These are phyloP conservation scores for Prenolepis imparis DNA, from an alignment of 2,888 invertebrate genomes.

Conservation along the genomic window DNA sequence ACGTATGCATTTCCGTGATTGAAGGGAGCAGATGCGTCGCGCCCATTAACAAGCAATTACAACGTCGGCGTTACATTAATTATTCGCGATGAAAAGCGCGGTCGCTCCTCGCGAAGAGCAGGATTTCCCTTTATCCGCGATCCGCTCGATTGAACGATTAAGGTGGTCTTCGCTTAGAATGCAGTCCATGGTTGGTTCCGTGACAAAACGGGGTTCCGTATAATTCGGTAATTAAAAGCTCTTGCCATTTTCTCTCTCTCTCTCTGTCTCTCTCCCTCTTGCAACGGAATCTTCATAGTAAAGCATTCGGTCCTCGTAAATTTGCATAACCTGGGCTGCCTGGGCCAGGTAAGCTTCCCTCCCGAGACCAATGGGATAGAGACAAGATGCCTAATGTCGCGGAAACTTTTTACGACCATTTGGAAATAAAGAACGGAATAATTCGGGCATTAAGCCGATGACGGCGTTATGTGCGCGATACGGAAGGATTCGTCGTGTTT, in stretches of 20 bases:
- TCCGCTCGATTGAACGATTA: constrained; percentile 77
- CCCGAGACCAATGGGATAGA: constrained; percentile 65
- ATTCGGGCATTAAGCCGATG: constrained; percentile 59
- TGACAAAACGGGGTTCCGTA: constrained; percentile 66
- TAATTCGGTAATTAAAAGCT: constrained; percentile 81
- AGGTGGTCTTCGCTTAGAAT: constrained; percentile 57
- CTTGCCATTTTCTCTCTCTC: constrained; percentile 42
- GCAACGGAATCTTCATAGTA: constrained; percentile 48
- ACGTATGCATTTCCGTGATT: constrained; percentile 7
- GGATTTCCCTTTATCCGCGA: constrained; percentile 65
- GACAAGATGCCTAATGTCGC: constrained; percentile 81
- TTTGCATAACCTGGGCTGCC: constrained; percentile 81
- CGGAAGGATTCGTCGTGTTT: constrained; percentile 51
- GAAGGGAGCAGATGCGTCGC: constrained; percentile 67
- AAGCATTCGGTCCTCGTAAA: constrained; percentile 58
- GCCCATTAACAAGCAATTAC: constrained; percentile 75
- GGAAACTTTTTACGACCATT: constrained; percentile 79
- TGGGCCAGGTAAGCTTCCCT: constrained; percentile 73
- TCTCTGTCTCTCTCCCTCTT: constrained; percentile 17
- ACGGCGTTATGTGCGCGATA: constrained; percentile 8
- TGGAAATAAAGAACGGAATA: constrained; percentile 69
- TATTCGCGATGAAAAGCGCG: constrained; percentile 66
- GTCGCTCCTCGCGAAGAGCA: constrained; percentile 40
- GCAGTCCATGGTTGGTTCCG: constrained; percentile 60
- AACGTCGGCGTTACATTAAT: constrained; percentile 73